Evolutionary conservation across 1,140 invertebrate species (phyloP), one percentile per base, ranked within the genome.

Genomic region (Melipona quadrifasciata): DNA sequence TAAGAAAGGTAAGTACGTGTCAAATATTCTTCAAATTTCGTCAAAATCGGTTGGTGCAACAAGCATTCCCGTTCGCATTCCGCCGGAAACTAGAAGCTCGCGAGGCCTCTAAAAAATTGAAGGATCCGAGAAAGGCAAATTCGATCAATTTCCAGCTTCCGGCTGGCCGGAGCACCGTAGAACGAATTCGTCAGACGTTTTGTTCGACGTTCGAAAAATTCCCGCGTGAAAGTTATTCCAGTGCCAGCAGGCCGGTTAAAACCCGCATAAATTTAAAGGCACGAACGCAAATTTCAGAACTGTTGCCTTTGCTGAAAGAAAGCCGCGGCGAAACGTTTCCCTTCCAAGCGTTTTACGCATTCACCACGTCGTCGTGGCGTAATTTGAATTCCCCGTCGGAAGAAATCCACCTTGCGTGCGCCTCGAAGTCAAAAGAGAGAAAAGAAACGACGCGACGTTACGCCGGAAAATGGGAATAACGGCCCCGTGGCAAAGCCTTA

Each of bases 341-440:
- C 0, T 47, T 47, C 51, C 24, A 34, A 34, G 34, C 53, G 47
- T 73, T n/a, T 27, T 27, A 39, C 31, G 19, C 31, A 1, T n/a
- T 68, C 31, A 24, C 12, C 39, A 47, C 39, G 51, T 31, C 57
- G 34, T 47, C 39, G 39, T 47, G 39, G 2, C 24, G 65, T 55
- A 47, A 80, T 80, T 80, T 51, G 21, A 72, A 80, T 61, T 57
- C 68, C 3, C 19, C n/a, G n/a, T 47, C 27, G 10, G 24, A 31
- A 58, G 53, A 47, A 53, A 79, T 31, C 34, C 17, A 31, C 11
- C 47, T 57, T n/a, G 21, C 47, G 39, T 27, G 19, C 31, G 8
- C 12, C 24, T 71, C 2, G 16, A 19, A n/a, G 16, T 27, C 39
- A 17, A 31, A n/a, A n/a, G n/a, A 0, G 51, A 21, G 5, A 0